Base-by-base conservation (phyloP, 1,140 invertebrate genomes). In the Helicorthomorpha holstii region DNA sequence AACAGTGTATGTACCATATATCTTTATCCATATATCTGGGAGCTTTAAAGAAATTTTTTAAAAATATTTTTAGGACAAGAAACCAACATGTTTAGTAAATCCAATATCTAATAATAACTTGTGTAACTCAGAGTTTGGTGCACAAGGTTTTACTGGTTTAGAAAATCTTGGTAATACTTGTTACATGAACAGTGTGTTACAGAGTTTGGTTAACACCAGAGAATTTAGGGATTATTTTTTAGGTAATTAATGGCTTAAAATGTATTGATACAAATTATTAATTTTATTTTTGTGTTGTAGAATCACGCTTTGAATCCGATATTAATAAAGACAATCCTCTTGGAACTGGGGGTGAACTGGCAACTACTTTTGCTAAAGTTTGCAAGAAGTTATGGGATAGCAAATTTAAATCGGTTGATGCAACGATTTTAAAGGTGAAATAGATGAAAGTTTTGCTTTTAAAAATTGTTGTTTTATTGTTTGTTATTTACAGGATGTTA, bases 111-210 rank as follows among this genome's bases (percentile, higher is more conserved):
- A 63, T 58, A 44, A 49, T 59, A 19, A 42, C 44, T 10, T 49
- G 56, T 14, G 49, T 54, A 3, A 50, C 50, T 41, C 23, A 4
- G 54, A 61, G 41, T 53, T 53, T 23, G 38, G 47, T 23, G 61
- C 57, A 34, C 29, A 7, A 16, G 66, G 66, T 34, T 60, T 57
- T 42, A 66, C 65, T n/a, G 73, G 73, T 3, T 59, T 75, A 1
- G 61, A 64, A 49, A 75, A 75, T 59, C 60, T 75, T 3, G 69
- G 70, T 14, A 72, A 72, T 55, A 69, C 70, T 4, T 71, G 69
- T 54, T 71, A 70, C 52, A 66, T 68, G 63, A 68, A 67, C 23
- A 43, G 42, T 26, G 68, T 1, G 57, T 51, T 74, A 21, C 72
- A 74, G 58, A 68, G 64, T 53, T 57, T 74, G n/a, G 62, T 68